Evolutionary conservation across 2,113 vertebrate genomes (phyloP), one percentile per base, ranked within the genome.

Genomic region (Nematolebias whitei): DNA sequence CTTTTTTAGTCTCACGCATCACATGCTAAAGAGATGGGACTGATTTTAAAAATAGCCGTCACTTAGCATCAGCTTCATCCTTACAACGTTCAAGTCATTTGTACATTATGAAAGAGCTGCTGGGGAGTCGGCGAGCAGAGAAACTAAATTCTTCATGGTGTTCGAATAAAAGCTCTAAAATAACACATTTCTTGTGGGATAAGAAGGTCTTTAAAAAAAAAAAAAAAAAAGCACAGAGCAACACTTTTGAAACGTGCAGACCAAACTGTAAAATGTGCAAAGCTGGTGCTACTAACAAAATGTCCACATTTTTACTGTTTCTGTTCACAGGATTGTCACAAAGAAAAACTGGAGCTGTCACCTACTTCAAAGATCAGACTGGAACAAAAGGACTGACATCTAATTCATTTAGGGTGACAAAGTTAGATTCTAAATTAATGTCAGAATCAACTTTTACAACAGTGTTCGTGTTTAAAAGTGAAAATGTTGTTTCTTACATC

Each of bases 11-110:
- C 11, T 40, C 58, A 68, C 58, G 38, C 22, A 1, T 68, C 71
- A 78, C 23, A 49, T 54, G 22, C 50, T 53, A 35, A 66, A 3
- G 54, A 74, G 52, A 44, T 20, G 29, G 5, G 50, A 57, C 2
- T 23, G 15, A 41, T 47, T 78, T 84, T 80, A 74, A 78, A 88
- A 87, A 82, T 87, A 82, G 76, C 71, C 62, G 65, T 81, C 79
- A 63, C 74, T 75, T 69, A 53, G 63, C 32, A 78, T 85, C 58
- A 88, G 63, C 74, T 70, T 88, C 76, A 86, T 74, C 85, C 59
- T 53, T 71, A 51, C 72, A 58, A 87, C 67, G 76, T 88, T 73
- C 69, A 84, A 87, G 69, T 83, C 79, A 87, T 88, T 57, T 71
- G 70, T 73, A 82, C 80, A 81, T 86, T 79, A 83, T 80, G 71